These are phyloP conservation scores for Agriopis aurantiaria DNA, from an alignment of 2,888 invertebrate genomes.

Conservation along the genomic window DNA sequence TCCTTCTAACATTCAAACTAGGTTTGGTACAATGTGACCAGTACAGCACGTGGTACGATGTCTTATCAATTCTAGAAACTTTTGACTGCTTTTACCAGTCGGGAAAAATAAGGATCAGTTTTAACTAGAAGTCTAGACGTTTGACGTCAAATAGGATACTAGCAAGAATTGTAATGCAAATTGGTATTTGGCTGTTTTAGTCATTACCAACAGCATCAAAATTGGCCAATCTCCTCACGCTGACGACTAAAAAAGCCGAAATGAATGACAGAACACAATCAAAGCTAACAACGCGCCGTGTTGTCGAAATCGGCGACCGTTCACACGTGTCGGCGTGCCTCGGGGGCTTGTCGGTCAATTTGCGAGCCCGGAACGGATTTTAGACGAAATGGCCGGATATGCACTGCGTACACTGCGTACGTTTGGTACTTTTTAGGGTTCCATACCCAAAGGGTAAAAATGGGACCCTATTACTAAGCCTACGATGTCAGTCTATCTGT, in stretches of 20 bases:
- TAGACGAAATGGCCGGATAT: slow-evolving; percentile 24
- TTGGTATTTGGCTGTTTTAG: neutral
- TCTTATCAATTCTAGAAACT: no score
- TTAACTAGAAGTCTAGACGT: no score
- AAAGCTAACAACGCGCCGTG: slow-evolving; percentile 46
- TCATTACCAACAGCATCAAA: slow-evolving; percentile 16
- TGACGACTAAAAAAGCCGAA: slow-evolving; percentile 34
- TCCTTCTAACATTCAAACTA: no score
- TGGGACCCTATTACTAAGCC: no score
- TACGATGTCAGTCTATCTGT: no score
- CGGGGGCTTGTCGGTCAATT: slow-evolving; percentile 39
- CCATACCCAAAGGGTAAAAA: no score
- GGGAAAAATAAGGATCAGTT: no score
- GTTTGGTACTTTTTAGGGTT: slow-evolving; percentile 6
- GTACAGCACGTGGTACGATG: no score
- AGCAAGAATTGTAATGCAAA: neutral
- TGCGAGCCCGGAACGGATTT: slow-evolving; percentile 28
- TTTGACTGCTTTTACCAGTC: no score
- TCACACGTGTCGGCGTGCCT: slow-evolving; percentile 41
- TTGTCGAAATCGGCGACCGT: slow-evolving; percentile 42
- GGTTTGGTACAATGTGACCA: no score
- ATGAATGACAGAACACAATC: slow-evolving; percentile 48
- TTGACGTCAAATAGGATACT: no score
- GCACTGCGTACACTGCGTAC: neutral
- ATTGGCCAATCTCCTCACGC: slow-evolving; percentile 18